These are phyloP conservation scores for Plutomurus gul DNA, from an alignment of 1,140 invertebrate genomes.

Conservation along the genomic window DNA sequence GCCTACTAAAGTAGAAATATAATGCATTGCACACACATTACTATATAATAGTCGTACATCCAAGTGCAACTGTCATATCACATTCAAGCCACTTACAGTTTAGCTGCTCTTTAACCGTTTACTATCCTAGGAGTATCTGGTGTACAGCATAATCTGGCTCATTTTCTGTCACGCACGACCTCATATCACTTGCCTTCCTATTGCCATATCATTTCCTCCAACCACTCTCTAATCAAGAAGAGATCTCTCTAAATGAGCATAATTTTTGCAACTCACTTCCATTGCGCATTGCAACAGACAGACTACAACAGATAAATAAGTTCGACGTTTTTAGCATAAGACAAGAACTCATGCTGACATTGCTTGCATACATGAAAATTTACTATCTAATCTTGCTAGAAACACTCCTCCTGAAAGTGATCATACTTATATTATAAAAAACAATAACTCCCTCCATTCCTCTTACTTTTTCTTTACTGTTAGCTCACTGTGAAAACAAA, in stretches of 20 bases:
- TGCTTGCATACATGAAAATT: neutral
- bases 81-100: neutral
- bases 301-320: neutral
- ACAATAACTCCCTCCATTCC: no score
- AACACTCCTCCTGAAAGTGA: neutral
- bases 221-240: neutral
- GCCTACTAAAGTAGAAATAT: neutral
- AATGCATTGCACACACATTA: no score
- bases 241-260: slow-evolving; percentile 1
- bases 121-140: neutral
- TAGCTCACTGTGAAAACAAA: no score
- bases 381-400: slow-evolving; percentile 5
- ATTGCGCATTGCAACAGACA: neutral
- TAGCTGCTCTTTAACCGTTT: neutral
- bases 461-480: no score
- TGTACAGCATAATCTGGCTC: neutral
- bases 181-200: slow-evolving; percentile 2
- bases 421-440: neutral
- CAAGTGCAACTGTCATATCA: neutral
- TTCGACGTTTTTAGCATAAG: neutral
- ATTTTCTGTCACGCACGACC: slow-evolving; percentile 22
- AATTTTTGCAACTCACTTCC: slow-evolving; percentile 37
- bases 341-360: neutral
- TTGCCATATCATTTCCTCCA: neutral
- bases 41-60: no score